A percentile compares a stretch with the other conserved stretches of the same genome.
Evolutionary conservation across 2,797 vertebrate genomes (phyloP).

Genomic region (Urophycis tenuis): DNA sequence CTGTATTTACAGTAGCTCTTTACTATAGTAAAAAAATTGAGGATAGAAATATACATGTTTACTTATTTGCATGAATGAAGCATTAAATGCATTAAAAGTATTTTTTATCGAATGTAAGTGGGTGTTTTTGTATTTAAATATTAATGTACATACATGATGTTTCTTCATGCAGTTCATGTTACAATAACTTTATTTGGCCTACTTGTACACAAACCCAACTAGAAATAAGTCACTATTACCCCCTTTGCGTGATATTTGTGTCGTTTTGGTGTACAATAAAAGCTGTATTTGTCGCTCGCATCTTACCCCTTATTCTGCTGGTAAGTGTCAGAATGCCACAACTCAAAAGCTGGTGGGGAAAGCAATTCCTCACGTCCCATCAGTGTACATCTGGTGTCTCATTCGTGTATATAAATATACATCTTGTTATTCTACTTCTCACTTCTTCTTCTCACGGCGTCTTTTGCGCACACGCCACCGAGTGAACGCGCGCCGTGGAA

Average conservation of each 20-base stretch:
- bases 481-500: neutral
- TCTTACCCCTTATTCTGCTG: neutral
- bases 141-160: neutral
- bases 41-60: neutral
- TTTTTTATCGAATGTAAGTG: neutral
- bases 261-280: neutral
- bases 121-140: neutral
- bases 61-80: conserved; percentile 21
- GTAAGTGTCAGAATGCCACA: neutral
- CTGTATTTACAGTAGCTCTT: neutral
- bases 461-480: neutral
- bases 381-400: neutral
- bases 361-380: neutral
- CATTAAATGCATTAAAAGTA: neutral
- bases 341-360: too few relatives aligned
- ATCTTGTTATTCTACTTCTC: neutral
- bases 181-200: neutral
- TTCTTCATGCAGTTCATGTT: conserved; percentile 4
- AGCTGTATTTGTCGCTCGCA: neutral
- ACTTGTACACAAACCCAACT: neutral
- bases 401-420: too few relatives aligned
- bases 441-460: too few relatives aligned
- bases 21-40: neutral
- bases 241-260: neutral
- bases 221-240: neutral